Evolutionary conservation across 2,113 vertebrate genomes (phyloP).

Genomic region (Apaloderma vittatum): DNA sequence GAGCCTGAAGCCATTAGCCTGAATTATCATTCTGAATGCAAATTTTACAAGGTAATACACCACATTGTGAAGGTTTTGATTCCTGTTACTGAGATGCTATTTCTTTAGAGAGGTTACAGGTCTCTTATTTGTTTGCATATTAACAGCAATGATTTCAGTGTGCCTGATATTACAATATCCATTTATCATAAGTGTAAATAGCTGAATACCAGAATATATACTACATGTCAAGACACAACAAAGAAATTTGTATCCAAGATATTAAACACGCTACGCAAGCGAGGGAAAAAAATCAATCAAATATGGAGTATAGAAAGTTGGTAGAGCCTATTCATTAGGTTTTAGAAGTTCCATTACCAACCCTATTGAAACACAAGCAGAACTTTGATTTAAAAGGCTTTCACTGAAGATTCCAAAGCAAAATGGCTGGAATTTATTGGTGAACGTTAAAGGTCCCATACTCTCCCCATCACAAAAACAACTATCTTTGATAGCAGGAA

Average conservation of each 20-base stretch:
- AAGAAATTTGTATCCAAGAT: constrained; percentile 8
- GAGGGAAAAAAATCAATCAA: not conserved
- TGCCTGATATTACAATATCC: not conserved
- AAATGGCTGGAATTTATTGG: not conserved
- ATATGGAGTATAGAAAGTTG: not conserved
- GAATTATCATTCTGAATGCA: constrained; percentile 78
- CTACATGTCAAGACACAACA: not conserved
- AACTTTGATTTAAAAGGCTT: not conserved
- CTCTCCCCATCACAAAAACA: not conserved
- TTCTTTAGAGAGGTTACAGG: constrained; percentile 26
- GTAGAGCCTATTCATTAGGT: not conserved
- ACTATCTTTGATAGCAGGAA: not conserved
- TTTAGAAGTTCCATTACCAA: not conserved
- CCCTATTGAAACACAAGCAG: not conserved
- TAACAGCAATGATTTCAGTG: constrained; percentile 31
- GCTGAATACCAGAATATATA: not conserved
- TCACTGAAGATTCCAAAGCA: not conserved
- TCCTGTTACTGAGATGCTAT: constrained; percentile 24
- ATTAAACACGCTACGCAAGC: not conserved
- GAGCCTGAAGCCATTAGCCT: constrained; percentile 76
- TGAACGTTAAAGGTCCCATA: not conserved
- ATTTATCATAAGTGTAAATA: constrained; percentile 17
- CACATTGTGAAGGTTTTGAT: constrained; percentile 59
- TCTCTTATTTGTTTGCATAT: constrained; percentile 41
- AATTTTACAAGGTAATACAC: constrained; percentile 65